phyloP scores from a whole-genome alignment of 1,140 invertebrate species.

The Andrena cerasifolii region DNA sequence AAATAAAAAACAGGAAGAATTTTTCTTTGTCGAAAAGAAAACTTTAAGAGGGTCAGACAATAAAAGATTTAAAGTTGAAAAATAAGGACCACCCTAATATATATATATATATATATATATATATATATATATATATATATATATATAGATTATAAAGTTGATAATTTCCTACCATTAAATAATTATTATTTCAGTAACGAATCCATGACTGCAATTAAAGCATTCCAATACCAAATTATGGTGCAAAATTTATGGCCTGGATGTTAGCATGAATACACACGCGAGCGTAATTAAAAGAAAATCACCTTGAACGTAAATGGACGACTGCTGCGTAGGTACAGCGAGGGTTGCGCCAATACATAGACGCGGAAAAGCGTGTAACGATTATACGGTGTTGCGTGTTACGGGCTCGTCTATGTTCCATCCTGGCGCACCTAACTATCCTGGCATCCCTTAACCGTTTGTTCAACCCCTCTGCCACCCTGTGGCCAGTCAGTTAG shows the following conservation, averaged over 20 bases:
- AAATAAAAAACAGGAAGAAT: too few relatives aligned
- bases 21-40: too few relatives aligned
- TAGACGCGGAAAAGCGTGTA: conserved; percentile 44
- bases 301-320: conserved; percentile 52
- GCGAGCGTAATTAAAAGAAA: conserved; percentile 60
- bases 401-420: conserved; percentile 61
- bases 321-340: neutral
- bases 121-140: too few relatives aligned
- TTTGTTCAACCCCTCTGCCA: conserved; percentile 50
- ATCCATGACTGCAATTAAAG: neutral
- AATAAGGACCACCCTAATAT: too few relatives aligned
- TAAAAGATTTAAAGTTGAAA: too few relatives aligned
- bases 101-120: too few relatives aligned
- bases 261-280: neutral
- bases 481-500: conserved; percentile 70
- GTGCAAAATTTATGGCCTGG: neutral
- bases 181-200: too few relatives aligned
- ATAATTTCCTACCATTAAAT: too few relatives aligned
- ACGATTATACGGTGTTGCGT: conserved; percentile 65
- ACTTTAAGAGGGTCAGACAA: too few relatives aligned
- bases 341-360: neutral
- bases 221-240: too few relatives aligned
- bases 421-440: conserved; percentile 56
- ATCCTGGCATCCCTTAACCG: conserved; percentile 62
- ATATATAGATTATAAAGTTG: too few relatives aligned